These are phyloP conservation scores for Callospermophilus lateralis DNA, from an alignment of 2,113 vertebrate species.

Conservation along the genomic window DNA sequence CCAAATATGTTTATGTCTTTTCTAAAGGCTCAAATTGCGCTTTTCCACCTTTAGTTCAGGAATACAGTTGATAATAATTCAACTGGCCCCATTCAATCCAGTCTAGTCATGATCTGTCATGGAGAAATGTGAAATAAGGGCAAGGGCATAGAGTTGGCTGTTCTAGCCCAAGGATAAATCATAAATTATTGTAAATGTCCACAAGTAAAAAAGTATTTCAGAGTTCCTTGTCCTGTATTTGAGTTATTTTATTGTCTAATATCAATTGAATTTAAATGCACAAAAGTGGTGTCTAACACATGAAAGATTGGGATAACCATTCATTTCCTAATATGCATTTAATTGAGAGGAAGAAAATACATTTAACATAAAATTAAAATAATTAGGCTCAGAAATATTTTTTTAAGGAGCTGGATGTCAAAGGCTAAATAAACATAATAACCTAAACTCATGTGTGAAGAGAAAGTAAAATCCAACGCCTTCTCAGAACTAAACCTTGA, in stretches of 20 bases:
- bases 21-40: not conserved
- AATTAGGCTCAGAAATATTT: not conserved
- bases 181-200: not conserved
- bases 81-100: not conserved
- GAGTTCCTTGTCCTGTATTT: not conserved
- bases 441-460: not conserved
- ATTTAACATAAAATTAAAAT: not conserved
- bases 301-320: constrained; percentile 3
- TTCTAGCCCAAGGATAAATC: not conserved
- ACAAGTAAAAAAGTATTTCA: not conserved
- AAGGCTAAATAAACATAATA: not conserved
- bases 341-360: not conserved
- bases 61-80: not conserved
- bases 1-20: not conserved
- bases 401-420: not conserved
- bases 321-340: not conserved
- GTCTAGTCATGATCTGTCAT: not conserved
- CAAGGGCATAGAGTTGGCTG: not conserved
- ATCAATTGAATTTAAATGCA: not conserved
- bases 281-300: not conserved
- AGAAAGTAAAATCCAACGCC: not conserved
- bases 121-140: not conserved
- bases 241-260: not conserved
- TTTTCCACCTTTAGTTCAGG: not conserved
- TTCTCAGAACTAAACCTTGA: not conserved